These are phyloP conservation scores for Lysandra coridon DNA, from an alignment of 2,888 invertebrate genomes.

Conservation along the genomic window DNA sequence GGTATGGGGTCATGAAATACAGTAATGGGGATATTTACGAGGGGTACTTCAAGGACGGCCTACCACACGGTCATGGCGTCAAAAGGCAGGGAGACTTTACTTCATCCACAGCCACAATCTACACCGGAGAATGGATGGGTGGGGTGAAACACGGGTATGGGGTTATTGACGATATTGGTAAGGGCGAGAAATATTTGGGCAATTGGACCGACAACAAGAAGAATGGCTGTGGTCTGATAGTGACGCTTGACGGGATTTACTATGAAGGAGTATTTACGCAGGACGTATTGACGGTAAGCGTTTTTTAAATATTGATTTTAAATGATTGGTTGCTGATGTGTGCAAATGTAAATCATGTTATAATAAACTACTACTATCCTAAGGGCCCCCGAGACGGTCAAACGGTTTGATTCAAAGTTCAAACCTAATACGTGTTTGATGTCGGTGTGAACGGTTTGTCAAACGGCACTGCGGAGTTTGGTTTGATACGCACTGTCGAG, in stretches of 20 bases:
- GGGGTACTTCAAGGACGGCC: conserved; percentile 92
- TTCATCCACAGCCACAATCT: conserved; percentile 86
- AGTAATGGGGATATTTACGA: conserved; percentile 90
- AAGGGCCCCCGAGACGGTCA: too few relatives aligned
- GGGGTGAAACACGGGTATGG: conserved; percentile 93
- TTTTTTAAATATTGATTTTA: not conserved
- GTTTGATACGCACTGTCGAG: too few relatives aligned
- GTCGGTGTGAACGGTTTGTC: too few relatives aligned
- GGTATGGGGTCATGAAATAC: conserved; percentile 88
- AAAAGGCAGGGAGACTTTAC: conserved; percentile 89
- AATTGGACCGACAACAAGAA: conserved; percentile 92
- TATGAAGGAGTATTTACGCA: conserved; percentile 93
- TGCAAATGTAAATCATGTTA: too few relatives aligned
- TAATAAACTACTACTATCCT: too few relatives aligned
- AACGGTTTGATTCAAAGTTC: too few relatives aligned
- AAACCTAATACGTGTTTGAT: too few relatives aligned
- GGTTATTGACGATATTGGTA: conserved; percentile 91
- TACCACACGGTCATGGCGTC: conserved; percentile 92
- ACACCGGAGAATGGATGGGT: conserved; percentile 93
- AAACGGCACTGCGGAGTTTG: too few relatives aligned
- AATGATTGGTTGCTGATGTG: not conserved
- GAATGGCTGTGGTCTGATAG: conserved; percentile 91
- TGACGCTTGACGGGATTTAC: conserved; percentile 94
- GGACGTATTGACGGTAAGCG: conserved; percentile 86
- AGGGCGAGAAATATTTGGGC: conserved; percentile 94